These are phyloP conservation scores for Phyllotis vaccarum DNA, from an alignment of 2,797 vertebrate species.

Conservation along the genomic window DNA sequence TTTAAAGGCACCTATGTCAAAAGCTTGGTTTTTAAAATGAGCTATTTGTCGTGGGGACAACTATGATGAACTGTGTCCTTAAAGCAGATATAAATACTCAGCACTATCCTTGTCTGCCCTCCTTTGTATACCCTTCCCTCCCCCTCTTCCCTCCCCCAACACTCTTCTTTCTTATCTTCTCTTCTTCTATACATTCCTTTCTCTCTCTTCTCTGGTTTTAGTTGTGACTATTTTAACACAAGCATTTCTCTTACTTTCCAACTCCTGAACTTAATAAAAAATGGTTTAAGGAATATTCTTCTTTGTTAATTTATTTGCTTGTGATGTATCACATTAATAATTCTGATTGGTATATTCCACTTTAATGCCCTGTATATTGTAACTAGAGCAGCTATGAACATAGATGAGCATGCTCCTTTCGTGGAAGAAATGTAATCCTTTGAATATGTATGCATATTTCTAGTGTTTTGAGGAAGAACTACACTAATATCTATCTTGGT, in stretches of 20 bases:
- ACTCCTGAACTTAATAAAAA: background rate
- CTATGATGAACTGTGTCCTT: background rate
- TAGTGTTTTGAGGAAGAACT: background rate
- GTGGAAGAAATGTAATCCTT: background rate
- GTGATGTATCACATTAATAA: background rate
- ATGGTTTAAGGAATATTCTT: background rate
- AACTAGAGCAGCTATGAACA: background rate
- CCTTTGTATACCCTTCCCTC: background rate
- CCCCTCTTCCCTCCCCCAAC: background rate
- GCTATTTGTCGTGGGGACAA: background rate
- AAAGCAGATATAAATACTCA: too few species aligned
- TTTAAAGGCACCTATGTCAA: background rate
- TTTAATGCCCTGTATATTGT: too few species aligned
- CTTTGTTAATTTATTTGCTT: background rate
- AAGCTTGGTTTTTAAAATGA: background rate
- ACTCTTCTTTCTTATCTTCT: background rate
- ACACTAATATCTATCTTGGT: background rate
- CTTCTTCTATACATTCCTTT: background rate
- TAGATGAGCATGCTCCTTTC: background rate
- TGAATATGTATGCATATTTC: background rate
- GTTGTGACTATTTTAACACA: background rate
- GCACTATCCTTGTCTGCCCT: background rate
- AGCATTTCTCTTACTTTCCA: rapidly evolving
- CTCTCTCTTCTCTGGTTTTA: background rate
- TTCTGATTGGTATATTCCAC: background rate